Base-by-base conservation (phyloP, 1,140 invertebrate genomes). In the Ectropis grisescens region DNA sequence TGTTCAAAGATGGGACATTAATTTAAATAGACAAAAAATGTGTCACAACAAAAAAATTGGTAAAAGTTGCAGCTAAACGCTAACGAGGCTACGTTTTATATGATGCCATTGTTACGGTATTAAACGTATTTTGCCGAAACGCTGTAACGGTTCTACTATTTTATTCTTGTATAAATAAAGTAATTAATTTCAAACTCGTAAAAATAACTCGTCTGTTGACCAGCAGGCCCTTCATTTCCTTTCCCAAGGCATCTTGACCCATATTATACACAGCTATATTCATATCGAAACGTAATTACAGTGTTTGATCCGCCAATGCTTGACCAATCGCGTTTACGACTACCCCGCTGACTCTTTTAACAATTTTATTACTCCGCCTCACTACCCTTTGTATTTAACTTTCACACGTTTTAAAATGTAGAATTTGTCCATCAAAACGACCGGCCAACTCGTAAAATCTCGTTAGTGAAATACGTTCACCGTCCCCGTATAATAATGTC, bases 321-420 rank as follows among this genome's bases (percentile, higher is more conserved):
- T 75, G 68, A 76, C 71, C 69, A 76, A 80, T 74, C 60, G 59
- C 37, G 44, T 71, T 75, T 69, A 71, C 42, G 53, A 58, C 42
- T 59, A 64, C 64, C 60, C 55, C 52, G 58, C 41, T 57, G 54
- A 54, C 34, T 31, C 35, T 48, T 50, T 54, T 60, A 43, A 52
- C 46, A 46, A 37, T 49, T 59, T 62, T 67, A 60, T 55, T 35
- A 37, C 48, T 40, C 38, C 56, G 59, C 60, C 64, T 58, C 58
- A 60, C 48, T n/a, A n/a, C 67, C 68, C 48, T 65, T 60, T 69
- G 48, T n/a, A n/a, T 60, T 67, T 58, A 59, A 69, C 69, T 75
- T 78, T 80, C 75, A 78, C 72, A 80, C 68, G 70, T 78, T 75
- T 62, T 68, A 54, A 71, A 64, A 70, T 41, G 36, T 47, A 46